Evolutionary conservation across 2,888 invertebrate species (phyloP).

Genomic region (Lepidonotus clava): DNA sequence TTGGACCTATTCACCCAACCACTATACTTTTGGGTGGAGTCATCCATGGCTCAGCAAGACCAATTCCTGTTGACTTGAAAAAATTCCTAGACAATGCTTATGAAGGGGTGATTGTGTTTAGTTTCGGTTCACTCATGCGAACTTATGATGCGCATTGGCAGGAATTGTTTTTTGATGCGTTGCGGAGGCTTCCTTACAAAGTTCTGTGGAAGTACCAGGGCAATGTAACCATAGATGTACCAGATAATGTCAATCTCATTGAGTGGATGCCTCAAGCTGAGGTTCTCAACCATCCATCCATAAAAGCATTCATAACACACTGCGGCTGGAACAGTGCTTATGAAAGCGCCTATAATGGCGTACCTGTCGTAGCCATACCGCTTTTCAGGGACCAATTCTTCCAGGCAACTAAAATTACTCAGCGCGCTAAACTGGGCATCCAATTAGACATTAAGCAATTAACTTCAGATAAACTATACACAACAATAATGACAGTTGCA

Average conservation of each 20-base stretch:
- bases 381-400: slow-evolving; percentile 60
- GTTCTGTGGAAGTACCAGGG: slow-evolving; percentile 61
- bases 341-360: slow-evolving; percentile 56
- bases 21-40: slow-evolving; percentile 56
- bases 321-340: slow-evolving; percentile 59
- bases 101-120: slow-evolving; percentile 56
- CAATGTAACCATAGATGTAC: neutral
- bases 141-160: slow-evolving; percentile 53
- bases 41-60: slow-evolving; percentile 36
- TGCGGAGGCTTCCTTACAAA: slow-evolving; percentile 54
- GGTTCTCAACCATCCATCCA: slow-evolving; percentile 41
- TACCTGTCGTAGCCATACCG: slow-evolving; percentile 62
- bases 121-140: slow-evolving; percentile 57
- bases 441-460: slow-evolving; percentile 50
- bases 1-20: slow-evolving; percentile 58
- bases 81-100: slow-evolving; percentile 26
- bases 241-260: slow-evolving; percentile 52
- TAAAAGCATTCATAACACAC: slow-evolving; percentile 60
- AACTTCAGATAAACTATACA: slow-evolving; percentile 26
- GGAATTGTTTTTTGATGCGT: slow-evolving; percentile 57
- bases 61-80: neutral
- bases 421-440: slow-evolving; percentile 55
- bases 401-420: slow-evolving; percentile 57
- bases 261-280: slow-evolving; percentile 58
- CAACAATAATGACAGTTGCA: slow-evolving; percentile 52